Evolutionary conservation across 2,113 vertebrate species (phyloP).

Genomic region (Hemibagrus wyckioides): DNA sequence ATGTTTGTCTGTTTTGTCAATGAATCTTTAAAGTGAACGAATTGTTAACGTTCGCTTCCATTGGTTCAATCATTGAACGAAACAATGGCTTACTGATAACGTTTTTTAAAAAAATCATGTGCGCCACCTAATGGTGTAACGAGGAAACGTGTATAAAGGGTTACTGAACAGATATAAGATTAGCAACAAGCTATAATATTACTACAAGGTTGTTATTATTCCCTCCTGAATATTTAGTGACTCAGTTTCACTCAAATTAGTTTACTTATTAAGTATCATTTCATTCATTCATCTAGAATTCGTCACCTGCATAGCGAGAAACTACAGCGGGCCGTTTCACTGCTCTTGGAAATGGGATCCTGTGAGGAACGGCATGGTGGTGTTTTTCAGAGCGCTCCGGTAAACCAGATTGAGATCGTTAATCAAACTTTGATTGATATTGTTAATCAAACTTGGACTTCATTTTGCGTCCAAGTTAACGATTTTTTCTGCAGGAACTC

Average conservation of each 20-base stretch:
- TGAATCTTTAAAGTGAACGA: no score
- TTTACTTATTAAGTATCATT: not conserved
- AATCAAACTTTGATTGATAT: not conserved
- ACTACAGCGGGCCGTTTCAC: constrained; percentile 69
- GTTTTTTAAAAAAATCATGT: no score
- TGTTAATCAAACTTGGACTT: not conserved
- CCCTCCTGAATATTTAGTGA: not conserved
- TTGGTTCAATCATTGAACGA: no score
- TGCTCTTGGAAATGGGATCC: constrained; percentile 67
- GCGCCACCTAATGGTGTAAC: no score
- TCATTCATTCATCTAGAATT: constrained; percentile 55
- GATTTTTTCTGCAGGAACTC: constrained; percentile 53
- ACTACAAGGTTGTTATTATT: not conserved
- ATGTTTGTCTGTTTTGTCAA: no score
- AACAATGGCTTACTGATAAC: no score
- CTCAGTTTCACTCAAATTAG: not conserved
- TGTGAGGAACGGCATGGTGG: constrained; percentile 36
- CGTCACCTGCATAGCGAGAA: constrained; percentile 66
- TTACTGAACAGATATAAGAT: no score
- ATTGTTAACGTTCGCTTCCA: no score
- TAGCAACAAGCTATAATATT: not conserved
- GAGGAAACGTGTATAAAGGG: no score
- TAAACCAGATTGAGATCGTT: constrained; percentile 35
- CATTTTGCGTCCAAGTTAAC: not conserved
- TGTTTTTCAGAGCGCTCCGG: constrained; percentile 60